phyloP scores from a whole-genome alignment of 2,113 vertebrate genomes.

The Saguinus imperator region DNA sequence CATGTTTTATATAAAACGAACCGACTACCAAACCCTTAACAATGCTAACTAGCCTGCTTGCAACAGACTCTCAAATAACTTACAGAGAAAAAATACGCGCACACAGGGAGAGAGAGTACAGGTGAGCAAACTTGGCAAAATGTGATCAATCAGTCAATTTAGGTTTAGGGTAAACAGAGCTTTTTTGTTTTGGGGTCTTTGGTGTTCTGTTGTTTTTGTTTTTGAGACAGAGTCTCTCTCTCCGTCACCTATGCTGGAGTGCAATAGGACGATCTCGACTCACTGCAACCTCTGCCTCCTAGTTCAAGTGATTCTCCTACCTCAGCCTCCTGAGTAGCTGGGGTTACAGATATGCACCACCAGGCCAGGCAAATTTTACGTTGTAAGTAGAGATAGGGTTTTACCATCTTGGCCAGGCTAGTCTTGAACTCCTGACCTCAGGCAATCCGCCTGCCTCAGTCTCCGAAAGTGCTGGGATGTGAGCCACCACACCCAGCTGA shows the following conservation, averaged over 20 bases:
- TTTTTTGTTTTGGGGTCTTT: no score
- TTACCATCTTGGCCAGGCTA: background rate
- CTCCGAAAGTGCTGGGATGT: background rate
- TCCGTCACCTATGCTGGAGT: no score
- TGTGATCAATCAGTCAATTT: background rate
- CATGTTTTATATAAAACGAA: background rate
- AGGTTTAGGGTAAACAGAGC: background rate
- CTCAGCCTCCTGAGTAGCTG: no score
- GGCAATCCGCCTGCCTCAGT: background rate
- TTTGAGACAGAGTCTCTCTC: no score
- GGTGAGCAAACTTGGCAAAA: background rate
- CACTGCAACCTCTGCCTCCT: no score
- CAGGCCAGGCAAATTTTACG: background rate
- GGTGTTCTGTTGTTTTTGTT: no score
- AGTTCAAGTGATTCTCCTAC: no score
- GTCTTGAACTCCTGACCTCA: background rate
- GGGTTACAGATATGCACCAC: no score
- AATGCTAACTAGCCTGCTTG: background rate
- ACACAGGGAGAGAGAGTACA: background rate
- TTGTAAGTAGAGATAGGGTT: background rate
- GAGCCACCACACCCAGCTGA: background rate
- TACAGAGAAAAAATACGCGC: no score
- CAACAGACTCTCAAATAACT: background rate
- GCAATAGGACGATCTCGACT: no score
- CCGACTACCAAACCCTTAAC: background rate